Conservation (phyloP, 1,140 invertebrate genomes). For the Phymorhynchus buccinoides region DNA sequence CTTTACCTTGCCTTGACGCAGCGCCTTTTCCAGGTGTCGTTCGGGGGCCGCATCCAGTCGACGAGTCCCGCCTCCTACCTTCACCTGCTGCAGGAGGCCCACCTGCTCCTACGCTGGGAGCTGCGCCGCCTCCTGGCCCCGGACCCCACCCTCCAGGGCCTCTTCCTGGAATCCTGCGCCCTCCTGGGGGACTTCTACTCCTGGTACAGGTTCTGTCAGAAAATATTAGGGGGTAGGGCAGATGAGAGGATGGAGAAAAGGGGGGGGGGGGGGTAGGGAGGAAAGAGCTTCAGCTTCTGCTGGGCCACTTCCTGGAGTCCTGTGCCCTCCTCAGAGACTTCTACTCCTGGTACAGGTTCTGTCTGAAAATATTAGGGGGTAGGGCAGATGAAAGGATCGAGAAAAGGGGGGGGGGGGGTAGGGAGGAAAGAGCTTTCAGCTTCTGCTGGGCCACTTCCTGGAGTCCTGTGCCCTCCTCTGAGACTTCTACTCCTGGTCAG, state of each 20-base stretch:
- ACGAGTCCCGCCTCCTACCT: slow-evolving; percentile 79
- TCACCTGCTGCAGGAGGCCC: slow-evolving; percentile 80
- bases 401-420: too few relatives aligned
- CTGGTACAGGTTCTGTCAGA: too few relatives aligned
- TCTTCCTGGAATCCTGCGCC: slow-evolving; percentile 78
- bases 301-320: slow-evolving; percentile 77
- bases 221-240: too few relatives aligned
- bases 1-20: too few relatives aligned
- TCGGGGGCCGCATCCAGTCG: slow-evolving; percentile 79
- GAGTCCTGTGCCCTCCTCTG: slow-evolving; percentile 79
- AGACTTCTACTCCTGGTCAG: slow-evolving; percentile 80
- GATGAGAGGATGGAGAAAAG: too few relatives aligned
- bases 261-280: too few relatives aligned
- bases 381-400: too few relatives aligned
- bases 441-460: slow-evolving; percentile 76
- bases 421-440: too few relatives aligned
- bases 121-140: slow-evolving; percentile 59
- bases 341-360: slow-evolving; percentile 79
- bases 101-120: slow-evolving; percentile 77
- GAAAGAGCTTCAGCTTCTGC: too few relatives aligned
- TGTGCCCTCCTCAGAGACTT: slow-evolving; percentile 80
- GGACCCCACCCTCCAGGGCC: slow-evolving; percentile 71
- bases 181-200: slow-evolving; percentile 80
- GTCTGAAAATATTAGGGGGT: too few relatives aligned
- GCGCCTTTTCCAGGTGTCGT: slow-evolving; percentile 72